Percentiles rank a stretch among this genome's conserved stretches.
These are phyloP conservation scores for Epistrophella euchroma DNA, from an alignment of 2,888 invertebrate species.

Conservation along the genomic window DNA sequence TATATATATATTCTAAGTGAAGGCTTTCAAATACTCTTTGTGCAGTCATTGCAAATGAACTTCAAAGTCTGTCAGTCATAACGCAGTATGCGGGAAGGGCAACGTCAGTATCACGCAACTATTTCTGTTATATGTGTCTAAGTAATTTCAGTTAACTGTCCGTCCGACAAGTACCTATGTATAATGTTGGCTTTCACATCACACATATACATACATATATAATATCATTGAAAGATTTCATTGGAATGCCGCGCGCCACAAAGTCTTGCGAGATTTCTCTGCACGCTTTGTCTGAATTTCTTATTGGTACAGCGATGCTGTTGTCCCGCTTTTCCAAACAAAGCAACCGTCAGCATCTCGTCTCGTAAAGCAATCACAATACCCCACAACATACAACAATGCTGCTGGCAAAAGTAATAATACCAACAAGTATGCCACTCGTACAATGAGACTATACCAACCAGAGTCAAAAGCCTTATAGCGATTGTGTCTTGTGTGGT, in stretches of 20 bases:
- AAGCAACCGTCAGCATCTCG: constrained; percentile 27
- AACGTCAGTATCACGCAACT: constrained; percentile 36
- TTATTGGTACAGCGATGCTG: constrained; percentile 9
- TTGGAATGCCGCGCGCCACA: constrained; percentile 50
- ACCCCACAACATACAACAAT: constrained; percentile 37
- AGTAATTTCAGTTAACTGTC: constrained; percentile 39
- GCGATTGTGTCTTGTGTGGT: constrained; percentile 17
- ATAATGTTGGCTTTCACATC: constrained; percentile 18
- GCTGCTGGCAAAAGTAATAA: constrained; percentile 63
- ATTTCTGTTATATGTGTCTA: neutral
- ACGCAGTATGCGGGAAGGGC: constrained; percentile 23
- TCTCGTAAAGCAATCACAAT: constrained; percentile 60
- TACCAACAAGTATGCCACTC: constrained; percentile 40
- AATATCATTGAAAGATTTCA: neutral
- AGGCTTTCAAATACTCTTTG: constrained; percentile 59
- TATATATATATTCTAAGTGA: constrained; percentile 39
- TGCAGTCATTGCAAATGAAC: constrained; percentile 22
- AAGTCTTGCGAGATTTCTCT: constrained; percentile 65
- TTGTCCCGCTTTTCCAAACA: neutral
- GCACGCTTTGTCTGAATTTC: constrained; percentile 42
- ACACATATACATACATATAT: neutral
- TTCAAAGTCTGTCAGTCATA: constrained; percentile 30
- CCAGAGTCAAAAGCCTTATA: constrained; percentile 62
- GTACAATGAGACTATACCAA: constrained; percentile 6
- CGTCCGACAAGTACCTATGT: constrained; percentile 10